These are phyloP conservation scores for Leptinotarsa texana DNA, from an alignment of 1,140 invertebrate species.

Conservation along the genomic window DNA sequence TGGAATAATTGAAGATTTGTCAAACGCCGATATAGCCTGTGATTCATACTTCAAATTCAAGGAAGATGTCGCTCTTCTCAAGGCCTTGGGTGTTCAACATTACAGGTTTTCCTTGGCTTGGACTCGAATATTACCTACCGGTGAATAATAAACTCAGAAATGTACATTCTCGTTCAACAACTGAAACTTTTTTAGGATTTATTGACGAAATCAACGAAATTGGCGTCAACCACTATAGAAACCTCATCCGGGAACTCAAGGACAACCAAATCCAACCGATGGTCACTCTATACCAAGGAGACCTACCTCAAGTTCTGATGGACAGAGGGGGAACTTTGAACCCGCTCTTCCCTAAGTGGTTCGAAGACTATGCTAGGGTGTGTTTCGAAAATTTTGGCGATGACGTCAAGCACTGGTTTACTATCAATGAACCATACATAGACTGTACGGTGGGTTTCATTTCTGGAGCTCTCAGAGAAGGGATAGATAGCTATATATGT, in stretches of 20 bases:
- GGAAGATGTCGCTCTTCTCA: constrained; percentile 66
- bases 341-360: constrained; percentile 62
- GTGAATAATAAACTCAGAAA: not conserved
- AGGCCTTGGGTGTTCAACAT: constrained; percentile 59
- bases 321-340: constrained; percentile 68
- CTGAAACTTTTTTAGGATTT: not conserved
- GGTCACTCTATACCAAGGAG: constrained; percentile 56
- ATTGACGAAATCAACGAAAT: not conserved
- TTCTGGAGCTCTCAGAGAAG: constrained; percentile 22
- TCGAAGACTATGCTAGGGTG: constrained; percentile 53
- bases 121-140: constrained; percentile 61
- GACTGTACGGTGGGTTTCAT: constrained; percentile 23
- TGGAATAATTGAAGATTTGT: constrained; percentile 49
- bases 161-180: too few relatives aligned
- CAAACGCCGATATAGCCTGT: constrained; percentile 66
- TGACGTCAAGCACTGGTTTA: constrained; percentile 47
- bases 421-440: constrained; percentile 57
- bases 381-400: constrained; percentile 34
- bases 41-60: constrained; percentile 70
- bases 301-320: constrained; percentile 66
- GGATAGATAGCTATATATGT: constrained; percentile 47
- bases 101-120: constrained; percentile 65
- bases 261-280: constrained; percentile 62
- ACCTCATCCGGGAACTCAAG: constrained; percentile 13
- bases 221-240: constrained; percentile 2